phyloP scores from a whole-genome alignment of 2,797 vertebrate genomes.

The Amphiprion clarkii region DNA sequence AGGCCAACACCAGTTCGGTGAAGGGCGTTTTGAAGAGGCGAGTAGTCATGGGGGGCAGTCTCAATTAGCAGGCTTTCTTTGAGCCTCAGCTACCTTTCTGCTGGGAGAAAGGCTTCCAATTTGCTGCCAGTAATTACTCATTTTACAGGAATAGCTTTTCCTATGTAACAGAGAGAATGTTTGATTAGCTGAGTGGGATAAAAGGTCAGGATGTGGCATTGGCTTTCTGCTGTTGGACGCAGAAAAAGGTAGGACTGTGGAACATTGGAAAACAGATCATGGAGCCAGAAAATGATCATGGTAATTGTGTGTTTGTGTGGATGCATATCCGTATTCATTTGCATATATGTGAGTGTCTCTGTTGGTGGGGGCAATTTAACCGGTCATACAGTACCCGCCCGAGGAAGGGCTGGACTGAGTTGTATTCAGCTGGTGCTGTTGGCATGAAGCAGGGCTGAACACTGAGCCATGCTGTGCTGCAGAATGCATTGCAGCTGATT shows the following conservation, averaged over 20 bases:
- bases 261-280: conserved; percentile 68
- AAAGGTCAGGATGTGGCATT: conserved; percentile 65
- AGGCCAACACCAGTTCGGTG: conserved; percentile 31
- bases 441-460: conserved; percentile 59
- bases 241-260: conserved; percentile 38
- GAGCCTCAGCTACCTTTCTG: conserved; percentile 59
- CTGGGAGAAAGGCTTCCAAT: conserved; percentile 53
- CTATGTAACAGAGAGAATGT: conserved; percentile 54
- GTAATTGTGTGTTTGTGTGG: conserved; percentile 65
- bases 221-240: conserved; percentile 33
- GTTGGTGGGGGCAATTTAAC: conserved; percentile 53
- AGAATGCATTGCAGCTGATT: conserved; percentile 77
- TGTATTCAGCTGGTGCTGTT: conserved; percentile 63
- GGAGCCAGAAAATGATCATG: conserved; percentile 69
- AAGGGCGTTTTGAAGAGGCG: conserved; percentile 57
- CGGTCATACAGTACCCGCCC: conserved; percentile 41
- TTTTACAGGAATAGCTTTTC: conserved; percentile 65
- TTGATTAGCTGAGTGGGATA: conserved; percentile 64
- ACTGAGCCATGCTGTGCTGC: conserved; percentile 62
- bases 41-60: conserved; percentile 37
- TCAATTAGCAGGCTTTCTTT: conserved; percentile 70
- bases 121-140: conserved; percentile 72
- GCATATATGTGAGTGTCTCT: conserved; percentile 13
- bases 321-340: conserved; percentile 34
- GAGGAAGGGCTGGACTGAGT: conserved; percentile 61